Evolutionary conservation across 92 coral and sea anemone species (phyloP).

Genomic region (Zoanthus sansibaricus): DNA sequence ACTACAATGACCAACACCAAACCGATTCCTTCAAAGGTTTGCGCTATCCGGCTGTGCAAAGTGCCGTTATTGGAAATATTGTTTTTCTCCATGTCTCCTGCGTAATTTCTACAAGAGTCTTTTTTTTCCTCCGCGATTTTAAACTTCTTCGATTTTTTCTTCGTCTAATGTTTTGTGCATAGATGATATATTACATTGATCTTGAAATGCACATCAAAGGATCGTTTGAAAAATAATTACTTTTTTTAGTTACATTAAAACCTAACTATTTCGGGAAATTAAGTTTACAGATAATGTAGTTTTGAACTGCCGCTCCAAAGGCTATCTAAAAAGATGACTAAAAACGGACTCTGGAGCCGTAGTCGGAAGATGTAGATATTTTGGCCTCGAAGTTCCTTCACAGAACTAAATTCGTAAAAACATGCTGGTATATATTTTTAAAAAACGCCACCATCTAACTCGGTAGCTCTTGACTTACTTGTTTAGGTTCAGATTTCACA

Average conservation of each 20-base stretch:
- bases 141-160: neutral
- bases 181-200: too few relatives aligned
- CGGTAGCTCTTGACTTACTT: neutral
- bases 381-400: neutral
- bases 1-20: constrained; percentile 57
- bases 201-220: neutral
- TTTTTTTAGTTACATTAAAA: neutral
- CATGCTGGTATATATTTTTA: too few relatives aligned
- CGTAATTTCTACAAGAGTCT: neutral
- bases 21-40: constrained; percentile 64
- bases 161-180: neutral
- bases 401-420: too few relatives aligned
- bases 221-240: neutral
- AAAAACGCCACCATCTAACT: neutral
- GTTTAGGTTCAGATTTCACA: constrained; percentile 30
- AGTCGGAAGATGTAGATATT: too few relatives aligned
- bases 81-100: neutral
- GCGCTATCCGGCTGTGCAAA: neutral
- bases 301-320: neutral
- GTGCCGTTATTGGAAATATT: neutral
- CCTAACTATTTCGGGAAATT: neutral
- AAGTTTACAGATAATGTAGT: neutral
- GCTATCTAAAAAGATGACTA: neutral
- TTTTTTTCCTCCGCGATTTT: neutral
- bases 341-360: too few relatives aligned